Base-by-base conservation (phyloP, 2,888 invertebrate genomes). In the Rugalucina vietnamica region DNA sequence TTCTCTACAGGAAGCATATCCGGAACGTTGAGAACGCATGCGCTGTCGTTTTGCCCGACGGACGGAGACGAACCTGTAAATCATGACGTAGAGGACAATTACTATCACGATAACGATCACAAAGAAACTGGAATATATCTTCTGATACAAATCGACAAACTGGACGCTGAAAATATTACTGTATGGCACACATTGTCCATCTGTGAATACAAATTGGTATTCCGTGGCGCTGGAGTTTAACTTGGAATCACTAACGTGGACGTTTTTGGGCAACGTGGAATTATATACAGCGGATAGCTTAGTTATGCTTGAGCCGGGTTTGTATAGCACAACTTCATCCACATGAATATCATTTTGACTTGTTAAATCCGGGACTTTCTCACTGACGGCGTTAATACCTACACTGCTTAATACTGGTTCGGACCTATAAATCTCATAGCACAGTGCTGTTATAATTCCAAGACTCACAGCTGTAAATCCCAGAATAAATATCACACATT, bases 31-130 rank as follows among this genome's bases (percentile, higher is more conserved):
- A 60, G 74, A 76, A 65, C 85, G 81, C 85, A 85, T 85, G 76
- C 81, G 81, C 37, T 72, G 76, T 24, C 87, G 79, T 29, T 87
- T 81, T 1, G 90, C 85, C 27, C 91, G 81, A 29, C 90, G 82
- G 21, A 88, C 82, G 1, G 91, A 84, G 0, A 92, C 92, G 65
- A 90, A 91, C 43, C 88, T 77, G 79, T 91, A 90, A 54, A 94
- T 93, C 50, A 93, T 86, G 21, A 92, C 90, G 85, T 94, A 94
- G 18, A 94, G 90, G 34, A 93, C 89, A 69, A 93, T 89, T 27
- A 94, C 94, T 29, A 92, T 89, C 29, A 93, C 82, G 39, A 94
- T 89, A 57, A 92, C 92, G 29, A 94, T 89, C 10, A 93, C 89
- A 82, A 92, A 94, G 75, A 93, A 89, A 24, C 91, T 89, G 8